These are phyloP conservation scores for Drosophila borealis DNA, from an alignment of 2,888 invertebrate genomes.

Conservation along the genomic window DNA sequence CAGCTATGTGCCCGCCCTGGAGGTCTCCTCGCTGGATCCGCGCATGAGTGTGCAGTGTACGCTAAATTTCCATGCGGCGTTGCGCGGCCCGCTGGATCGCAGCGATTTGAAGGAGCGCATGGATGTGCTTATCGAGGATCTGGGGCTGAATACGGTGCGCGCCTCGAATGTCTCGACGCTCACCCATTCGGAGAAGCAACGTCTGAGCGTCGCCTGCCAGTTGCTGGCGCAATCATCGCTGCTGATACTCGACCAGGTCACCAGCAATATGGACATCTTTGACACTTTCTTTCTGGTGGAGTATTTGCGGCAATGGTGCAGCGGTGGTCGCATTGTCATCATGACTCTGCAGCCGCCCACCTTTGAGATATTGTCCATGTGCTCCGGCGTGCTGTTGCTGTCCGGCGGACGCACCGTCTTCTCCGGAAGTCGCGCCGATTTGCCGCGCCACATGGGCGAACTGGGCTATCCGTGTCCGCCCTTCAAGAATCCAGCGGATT, in stretches of 20 bases:
- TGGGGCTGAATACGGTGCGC: slow-evolving; percentile 95
- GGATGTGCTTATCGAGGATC: slow-evolving; percentile 94
- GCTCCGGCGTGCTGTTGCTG: slow-evolving; percentile 89
- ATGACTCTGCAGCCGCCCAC: slow-evolving; percentile 97
- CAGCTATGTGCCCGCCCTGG: slow-evolving; percentile 84
- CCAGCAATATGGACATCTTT: slow-evolving; percentile 91
- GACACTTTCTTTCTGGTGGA: slow-evolving; percentile 98
- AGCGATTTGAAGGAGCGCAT: slow-evolving; percentile 91
- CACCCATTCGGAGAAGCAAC: slow-evolving; percentile 94
- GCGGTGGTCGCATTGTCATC: slow-evolving; percentile 92
- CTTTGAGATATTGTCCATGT: slow-evolving; percentile 97
- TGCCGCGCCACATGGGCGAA: slow-evolving; percentile 96
- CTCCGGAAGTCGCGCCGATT: slow-evolving; percentile 94
- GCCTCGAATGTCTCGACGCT: slow-evolving; percentile 94
- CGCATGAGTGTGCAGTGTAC: slow-evolving; percentile 96
- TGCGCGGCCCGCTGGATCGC: slow-evolving; percentile 85
- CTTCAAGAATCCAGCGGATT: slow-evolving; percentile 98
- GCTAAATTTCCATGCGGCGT: slow-evolving; percentile 92
- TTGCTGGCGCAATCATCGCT: slow-evolving; percentile 94
- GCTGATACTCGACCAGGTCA: slow-evolving; percentile 93
- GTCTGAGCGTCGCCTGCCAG: slow-evolving; percentile 95
- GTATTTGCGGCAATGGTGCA: slow-evolving; percentile 94
- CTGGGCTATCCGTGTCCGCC: slow-evolving; percentile 97
- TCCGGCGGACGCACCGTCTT: slow-evolving; percentile 97
- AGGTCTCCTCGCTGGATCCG: slow-evolving; percentile 86